Evolutionary conservation across 2,888 invertebrate species (phyloP).

Genomic region (Dyspetes luteomarginatus): DNA sequence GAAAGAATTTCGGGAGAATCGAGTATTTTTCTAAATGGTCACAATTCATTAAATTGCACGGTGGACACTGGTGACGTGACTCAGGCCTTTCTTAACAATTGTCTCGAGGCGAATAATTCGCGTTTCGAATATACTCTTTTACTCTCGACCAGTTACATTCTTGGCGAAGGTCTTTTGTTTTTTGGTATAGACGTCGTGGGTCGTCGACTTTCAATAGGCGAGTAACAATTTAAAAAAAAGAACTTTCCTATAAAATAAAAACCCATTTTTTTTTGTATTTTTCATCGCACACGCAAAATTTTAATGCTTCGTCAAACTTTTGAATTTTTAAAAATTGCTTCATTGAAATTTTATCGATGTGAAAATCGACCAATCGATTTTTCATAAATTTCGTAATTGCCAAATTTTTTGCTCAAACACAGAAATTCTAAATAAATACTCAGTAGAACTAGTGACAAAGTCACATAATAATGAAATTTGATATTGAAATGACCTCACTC

Average conservation of each 20-base stretch:
- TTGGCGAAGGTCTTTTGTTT: constrained; percentile 71
- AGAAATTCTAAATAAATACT: background rate
- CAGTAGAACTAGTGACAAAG: background rate
- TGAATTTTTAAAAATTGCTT: no score
- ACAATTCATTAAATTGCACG: constrained; percentile 58
- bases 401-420: background rate
- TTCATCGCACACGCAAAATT: background rate
- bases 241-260: background rate
- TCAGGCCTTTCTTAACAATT: constrained; percentile 68
- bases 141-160: constrained; percentile 72
- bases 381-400: background rate
- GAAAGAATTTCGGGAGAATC: constrained; percentile 9
- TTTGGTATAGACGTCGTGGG: constrained; percentile 71
- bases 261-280: background rate
- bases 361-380: background rate
- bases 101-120: constrained; percentile 67
- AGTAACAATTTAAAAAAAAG: constrained; percentile 25
- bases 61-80: constrained; percentile 65
- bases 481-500: constrained; percentile 14
- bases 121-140: constrained; percentile 68
- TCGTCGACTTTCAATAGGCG: constrained; percentile 70
- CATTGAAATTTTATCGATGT: background rate
- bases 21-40: background rate
- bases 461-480: constrained; percentile 3
- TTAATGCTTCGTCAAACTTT: background rate